Evolutionary conservation across 2,113 vertebrate genomes (phyloP), one percentile per base, ranked within the genome.

Genomic region (Lycaon pictus): DNA sequence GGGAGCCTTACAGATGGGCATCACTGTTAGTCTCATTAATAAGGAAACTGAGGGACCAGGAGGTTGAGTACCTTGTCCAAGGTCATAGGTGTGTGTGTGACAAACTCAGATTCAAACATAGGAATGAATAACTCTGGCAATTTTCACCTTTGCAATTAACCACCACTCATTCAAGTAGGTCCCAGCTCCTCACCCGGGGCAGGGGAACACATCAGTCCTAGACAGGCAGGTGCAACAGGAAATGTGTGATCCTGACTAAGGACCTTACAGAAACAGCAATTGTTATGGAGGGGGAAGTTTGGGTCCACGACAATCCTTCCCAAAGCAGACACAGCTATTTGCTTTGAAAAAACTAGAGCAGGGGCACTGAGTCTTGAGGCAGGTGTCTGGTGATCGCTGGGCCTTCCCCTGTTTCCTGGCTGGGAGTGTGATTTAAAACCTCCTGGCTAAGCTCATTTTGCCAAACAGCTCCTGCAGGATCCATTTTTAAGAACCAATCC

Each of bases 371-470:
- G 67, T 62, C 43, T 35, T 58, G 58, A 84, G 48, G n/a, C 32
- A 90, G 48, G 32, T 56, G 88, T 71, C 65, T 80, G 53, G 69
- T 80, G 63, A 58, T 80, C 51, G 37, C 65, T 27, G 55, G 69
- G 55, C n/a, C 76, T 71, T 93, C 65, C 37, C 7, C 2, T 11
- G 71, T 69, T 74, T 81, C 65, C 65, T 72, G 74, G 79, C 63
- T 56, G 9, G 37, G 25, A 82, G 37, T 63, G 62, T 88, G 88
- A 96, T 96, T 97, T 96, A 97, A 97, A 97, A 95, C 55, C 76
- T 92, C 90, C 76, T 82, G 65, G 96, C 65, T 97, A 88, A 96
- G 94, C 87, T 98, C 87, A 97, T 95, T 96, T 97, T 96, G 83
- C 88, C 90, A 88, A 97, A 96, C 51, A 71, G 65, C 60, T 97